These are phyloP conservation scores for Zaprionus lineosus DNA, from an alignment of 2,888 invertebrate species.

Conservation along the genomic window DNA sequence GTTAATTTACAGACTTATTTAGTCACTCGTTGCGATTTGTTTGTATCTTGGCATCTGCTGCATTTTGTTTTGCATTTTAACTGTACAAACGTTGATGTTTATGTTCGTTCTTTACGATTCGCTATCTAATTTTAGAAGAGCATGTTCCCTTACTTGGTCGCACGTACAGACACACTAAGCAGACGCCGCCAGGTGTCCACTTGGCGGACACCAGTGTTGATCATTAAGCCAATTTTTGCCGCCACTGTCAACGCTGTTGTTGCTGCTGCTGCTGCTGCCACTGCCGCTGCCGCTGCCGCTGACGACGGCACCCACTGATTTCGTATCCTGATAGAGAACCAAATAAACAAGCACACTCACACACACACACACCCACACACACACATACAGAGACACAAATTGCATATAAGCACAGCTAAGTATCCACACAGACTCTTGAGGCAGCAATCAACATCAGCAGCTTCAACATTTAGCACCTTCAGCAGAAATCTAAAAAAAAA, in stretches of 20 bases:
- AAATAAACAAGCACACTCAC: background rate
- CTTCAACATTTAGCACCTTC: background rate
- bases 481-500: too few species aligned
- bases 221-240: background rate
- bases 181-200: constrained; percentile 11
- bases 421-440: too few species aligned
- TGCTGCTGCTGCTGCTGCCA: constrained; percentile 9
- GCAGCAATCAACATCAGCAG: too few species aligned
- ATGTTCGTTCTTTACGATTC: constrained; percentile 59
- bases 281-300: constrained; percentile 22
- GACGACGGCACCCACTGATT: constrained; percentile 24
- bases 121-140: constrained; percentile 83
- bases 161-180: constrained; percentile 76
- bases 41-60: constrained; percentile 15
- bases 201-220: constrained; percentile 11
- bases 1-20: background rate
- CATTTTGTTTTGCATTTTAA: constrained; percentile 20
- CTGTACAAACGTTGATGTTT: constrained; percentile 46
- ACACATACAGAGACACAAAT: background rate
- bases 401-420: background rate
- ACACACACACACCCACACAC: constrained; percentile 10
- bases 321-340: constrained; percentile 9
- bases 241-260: constrained; percentile 22
- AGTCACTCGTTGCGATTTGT: background rate
- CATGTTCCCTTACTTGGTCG: constrained; percentile 84